Conservation (phyloP, 92 coral and sea anemone species). For the Bergia sp. region DNA sequence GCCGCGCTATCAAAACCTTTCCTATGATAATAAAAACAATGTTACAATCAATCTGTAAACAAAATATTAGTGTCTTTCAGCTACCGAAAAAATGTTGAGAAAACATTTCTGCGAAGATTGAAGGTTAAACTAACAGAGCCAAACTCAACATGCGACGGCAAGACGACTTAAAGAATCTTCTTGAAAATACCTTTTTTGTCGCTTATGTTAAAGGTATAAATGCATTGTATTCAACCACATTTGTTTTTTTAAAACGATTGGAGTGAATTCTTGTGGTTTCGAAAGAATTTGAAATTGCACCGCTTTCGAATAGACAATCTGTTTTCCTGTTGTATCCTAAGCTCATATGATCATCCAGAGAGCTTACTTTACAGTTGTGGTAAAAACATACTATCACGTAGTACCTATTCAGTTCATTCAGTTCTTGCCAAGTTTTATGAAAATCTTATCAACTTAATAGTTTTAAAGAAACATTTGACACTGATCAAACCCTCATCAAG, state of each 20-base stretch:
- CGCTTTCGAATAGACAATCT: neutral
- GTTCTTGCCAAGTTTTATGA: too few species aligned
- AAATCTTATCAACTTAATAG: too few species aligned
- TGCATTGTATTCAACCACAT: neutral
- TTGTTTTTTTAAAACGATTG: neutral
- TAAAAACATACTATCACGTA: slow-evolving; percentile 3
- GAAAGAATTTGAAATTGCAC: neutral
- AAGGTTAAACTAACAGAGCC: neutral
- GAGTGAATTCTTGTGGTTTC: neutral
- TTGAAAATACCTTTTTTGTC: neutral
- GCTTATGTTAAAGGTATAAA: neutral
- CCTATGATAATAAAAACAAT: slow-evolving; percentile 27
- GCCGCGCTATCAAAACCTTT: neutral
- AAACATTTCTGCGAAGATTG: too few species aligned
- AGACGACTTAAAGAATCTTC: neutral
- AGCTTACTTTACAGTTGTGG: slow-evolving; percentile 1
- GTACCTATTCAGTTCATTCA: neutral
- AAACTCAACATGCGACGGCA: neutral
- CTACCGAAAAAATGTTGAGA: neutral
- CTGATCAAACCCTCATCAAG: too few species aligned
- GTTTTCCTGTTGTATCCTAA: neutral
- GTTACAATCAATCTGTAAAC: neutral
- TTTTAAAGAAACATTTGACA: too few species aligned
- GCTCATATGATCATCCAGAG: neutral
- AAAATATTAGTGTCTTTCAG: neutral